Percentiles rank a stretch among this genome's conserved stretches.
These are phyloP conservation scores for Stigmatopora argus DNA, from an alignment of 2,113 vertebrate species.

Conservation along the genomic window DNA sequence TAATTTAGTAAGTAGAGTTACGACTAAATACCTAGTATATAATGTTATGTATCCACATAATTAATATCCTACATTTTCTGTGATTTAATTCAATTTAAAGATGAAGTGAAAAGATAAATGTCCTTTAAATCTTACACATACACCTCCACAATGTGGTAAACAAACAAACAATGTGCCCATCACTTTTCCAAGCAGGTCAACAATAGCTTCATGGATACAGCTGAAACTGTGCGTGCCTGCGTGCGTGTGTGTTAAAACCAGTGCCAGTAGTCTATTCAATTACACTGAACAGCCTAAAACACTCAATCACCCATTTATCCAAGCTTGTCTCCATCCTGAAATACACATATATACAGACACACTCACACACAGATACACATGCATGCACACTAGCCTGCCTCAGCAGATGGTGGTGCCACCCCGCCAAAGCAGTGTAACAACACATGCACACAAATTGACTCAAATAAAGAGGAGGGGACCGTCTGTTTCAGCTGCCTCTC, in stretches of 20 bases:
- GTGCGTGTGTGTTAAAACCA: slow-evolving; percentile 23
- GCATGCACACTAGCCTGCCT: slow-evolving; percentile 28
- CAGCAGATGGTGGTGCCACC: slow-evolving; percentile 63
- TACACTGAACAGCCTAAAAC: slow-evolving; percentile 46
- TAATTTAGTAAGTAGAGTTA: too few species aligned
- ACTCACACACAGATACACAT: slow-evolving; percentile 30
- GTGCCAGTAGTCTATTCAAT: slow-evolving; percentile 57
- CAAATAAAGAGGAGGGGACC: slow-evolving; percentile 51
- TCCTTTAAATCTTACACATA: slow-evolving; percentile 5
- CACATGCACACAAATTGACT: slow-evolving; percentile 34
- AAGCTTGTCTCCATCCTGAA: slow-evolving; percentile 45
- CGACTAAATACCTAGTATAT: too few species aligned
- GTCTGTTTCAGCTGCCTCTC: slow-evolving; percentile 63
- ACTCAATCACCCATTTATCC: slow-evolving; percentile 65
- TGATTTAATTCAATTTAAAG: neutral
- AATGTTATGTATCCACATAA: too few species aligned
- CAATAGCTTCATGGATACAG: slow-evolving; percentile 65
- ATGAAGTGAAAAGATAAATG: neutral
- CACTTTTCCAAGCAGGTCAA: slow-evolving; percentile 67
- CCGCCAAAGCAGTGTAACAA: slow-evolving; percentile 53
- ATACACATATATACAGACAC: slow-evolving; percentile 21
- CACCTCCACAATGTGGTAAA: slow-evolving; percentile 23
- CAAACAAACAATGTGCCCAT: slow-evolving; percentile 47
- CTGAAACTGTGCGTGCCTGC: slow-evolving; percentile 42
- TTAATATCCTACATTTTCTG: too few species aligned